Evolutionary conservation across 2,888 invertebrate genomes (phyloP).

Genomic region (Octodonta nipae): DNA sequence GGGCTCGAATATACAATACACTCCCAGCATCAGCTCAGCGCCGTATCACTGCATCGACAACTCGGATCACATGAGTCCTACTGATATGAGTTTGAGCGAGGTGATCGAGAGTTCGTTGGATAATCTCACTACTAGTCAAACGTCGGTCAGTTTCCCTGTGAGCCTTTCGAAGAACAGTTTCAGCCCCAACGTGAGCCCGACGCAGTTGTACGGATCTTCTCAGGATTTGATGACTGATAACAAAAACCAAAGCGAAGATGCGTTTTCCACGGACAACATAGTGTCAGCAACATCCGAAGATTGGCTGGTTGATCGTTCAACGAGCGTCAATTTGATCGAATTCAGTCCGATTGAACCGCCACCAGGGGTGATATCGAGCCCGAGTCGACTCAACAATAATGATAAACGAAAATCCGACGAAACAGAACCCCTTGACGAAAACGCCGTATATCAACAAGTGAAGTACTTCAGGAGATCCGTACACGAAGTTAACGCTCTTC

Average conservation of each 20-base stretch:
- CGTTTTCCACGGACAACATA: conserved; percentile 16
- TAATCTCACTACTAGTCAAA: conserved; percentile 36
- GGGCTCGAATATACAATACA: conserved; percentile 25
- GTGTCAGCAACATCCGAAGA: conserved; percentile 2
- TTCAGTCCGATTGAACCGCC: conserved; percentile 22
- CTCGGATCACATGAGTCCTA: conserved; percentile 22
- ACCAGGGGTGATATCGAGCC: conserved; percentile 9
- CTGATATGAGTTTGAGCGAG: conserved; percentile 29
- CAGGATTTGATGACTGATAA: conserved; percentile 17
- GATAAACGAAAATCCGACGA: conserved; percentile 31
- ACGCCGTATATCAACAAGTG: conserved; percentile 58
- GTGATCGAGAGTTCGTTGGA: conserved; percentile 27
- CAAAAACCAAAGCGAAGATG: conserved; percentile 17
- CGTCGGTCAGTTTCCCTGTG: conserved; percentile 29
- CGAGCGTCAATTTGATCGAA: conserved; percentile 27
- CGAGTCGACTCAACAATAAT: conserved; percentile 14
- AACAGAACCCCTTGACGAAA: conserved; percentile 30
- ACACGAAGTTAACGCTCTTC: conserved; percentile 56
- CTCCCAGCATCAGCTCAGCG: conserved; percentile 22
- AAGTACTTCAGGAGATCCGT: conserved; percentile 61
- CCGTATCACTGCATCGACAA: conserved; percentile 26
- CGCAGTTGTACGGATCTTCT: conserved; percentile 17
- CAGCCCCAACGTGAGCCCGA: conserved; percentile 31
- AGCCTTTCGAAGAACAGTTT: conserved; percentile 27
- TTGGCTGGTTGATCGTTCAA: conserved; percentile 13